Conservation (phyloP, 1,140 invertebrate species). For the Micrasema longulum region DNA sequence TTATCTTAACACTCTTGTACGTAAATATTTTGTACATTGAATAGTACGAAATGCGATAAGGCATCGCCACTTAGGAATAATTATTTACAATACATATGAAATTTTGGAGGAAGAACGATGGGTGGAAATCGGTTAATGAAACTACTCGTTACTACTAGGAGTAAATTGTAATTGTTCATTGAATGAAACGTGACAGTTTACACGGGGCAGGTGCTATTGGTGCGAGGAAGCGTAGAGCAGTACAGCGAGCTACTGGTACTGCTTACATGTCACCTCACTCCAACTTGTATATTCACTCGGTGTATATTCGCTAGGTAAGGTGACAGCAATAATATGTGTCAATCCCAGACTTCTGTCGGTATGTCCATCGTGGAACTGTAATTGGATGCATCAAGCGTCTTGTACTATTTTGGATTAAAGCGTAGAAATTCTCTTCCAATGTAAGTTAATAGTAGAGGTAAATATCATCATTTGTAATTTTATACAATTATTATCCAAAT, state of each 20-base stretch:
- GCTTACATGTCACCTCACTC: not conserved
- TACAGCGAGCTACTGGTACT: not conserved
- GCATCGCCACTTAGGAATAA: conserved; percentile 43
- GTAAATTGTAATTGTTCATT: not conserved
- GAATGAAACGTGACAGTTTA: conserved; percentile 54
- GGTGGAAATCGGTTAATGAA: conserved; percentile 17
- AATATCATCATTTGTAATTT: conserved; percentile 56
- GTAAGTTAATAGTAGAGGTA: conserved; percentile 53
- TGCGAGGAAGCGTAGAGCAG: conserved; percentile 20
- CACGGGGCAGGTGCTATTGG: conserved; percentile 53
- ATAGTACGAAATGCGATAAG: conserved; percentile 40
- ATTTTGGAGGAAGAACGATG: conserved; percentile 1
- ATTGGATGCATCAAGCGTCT: conserved; percentile 48
- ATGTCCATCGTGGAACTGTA: conserved; percentile 28
- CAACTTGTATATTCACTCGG: not conserved
- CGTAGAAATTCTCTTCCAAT: conserved; percentile 53
- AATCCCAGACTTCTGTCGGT: not conserved
- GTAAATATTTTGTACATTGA: conserved; percentile 46
- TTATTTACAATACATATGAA: conserved; percentile 41
- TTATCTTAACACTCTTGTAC: conserved; percentile 40
- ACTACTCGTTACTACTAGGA: not conserved
- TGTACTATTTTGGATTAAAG: conserved; percentile 49
- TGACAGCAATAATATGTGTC: conserved; percentile 28
- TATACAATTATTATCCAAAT: conserved; percentile 53
- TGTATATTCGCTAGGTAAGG: not conserved